A percentile compares a stretch with the other conserved stretches of the same genome.
These are phyloP conservation scores for Uromys caudimaculatus DNA, from an alignment of 2,797 vertebrate species.

Conservation along the genomic window DNA sequence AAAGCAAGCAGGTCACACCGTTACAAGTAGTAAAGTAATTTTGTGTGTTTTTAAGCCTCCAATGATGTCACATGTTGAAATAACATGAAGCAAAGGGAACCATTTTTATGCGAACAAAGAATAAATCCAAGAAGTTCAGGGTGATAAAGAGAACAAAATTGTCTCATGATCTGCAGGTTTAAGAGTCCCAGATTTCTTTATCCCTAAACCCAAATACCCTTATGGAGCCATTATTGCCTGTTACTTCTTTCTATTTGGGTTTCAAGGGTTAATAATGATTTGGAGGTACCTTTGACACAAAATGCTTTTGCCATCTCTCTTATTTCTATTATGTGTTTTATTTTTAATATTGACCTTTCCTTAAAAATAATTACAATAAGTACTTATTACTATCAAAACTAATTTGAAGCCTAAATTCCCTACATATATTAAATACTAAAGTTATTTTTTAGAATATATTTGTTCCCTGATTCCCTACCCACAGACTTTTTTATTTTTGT, in stretches of 20 bases:
- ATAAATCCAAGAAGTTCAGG: constrained; percentile 46
- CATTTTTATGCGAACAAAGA: background rate
- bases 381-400: constrained; percentile 43
- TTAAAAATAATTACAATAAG: constrained; percentile 3
- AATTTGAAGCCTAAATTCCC: background rate
- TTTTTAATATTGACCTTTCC: constrained; percentile 37
- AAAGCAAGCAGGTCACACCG: background rate
- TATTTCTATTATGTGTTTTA: background rate
- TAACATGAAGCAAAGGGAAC: background rate
- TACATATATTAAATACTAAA: constrained; percentile 4
- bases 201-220: background rate
- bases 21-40: background rate
- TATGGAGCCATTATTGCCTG: background rate
- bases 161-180: constrained; percentile 17
- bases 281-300: background rate
- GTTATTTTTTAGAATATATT: background rate
- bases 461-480: background rate
- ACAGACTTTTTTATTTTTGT: no score
- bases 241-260: background rate
- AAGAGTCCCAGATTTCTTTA: constrained; percentile 29
- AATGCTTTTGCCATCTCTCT: background rate
- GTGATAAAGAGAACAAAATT: constrained; percentile 43
- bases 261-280: constrained; percentile 27
- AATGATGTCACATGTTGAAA: constrained; percentile 8
- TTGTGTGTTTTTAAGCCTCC: background rate